These are phyloP conservation scores for Morbakka virulenta DNA, from an alignment of 30 jellyfish, hydroid and myxozoan species.

Conservation along the genomic window DNA sequence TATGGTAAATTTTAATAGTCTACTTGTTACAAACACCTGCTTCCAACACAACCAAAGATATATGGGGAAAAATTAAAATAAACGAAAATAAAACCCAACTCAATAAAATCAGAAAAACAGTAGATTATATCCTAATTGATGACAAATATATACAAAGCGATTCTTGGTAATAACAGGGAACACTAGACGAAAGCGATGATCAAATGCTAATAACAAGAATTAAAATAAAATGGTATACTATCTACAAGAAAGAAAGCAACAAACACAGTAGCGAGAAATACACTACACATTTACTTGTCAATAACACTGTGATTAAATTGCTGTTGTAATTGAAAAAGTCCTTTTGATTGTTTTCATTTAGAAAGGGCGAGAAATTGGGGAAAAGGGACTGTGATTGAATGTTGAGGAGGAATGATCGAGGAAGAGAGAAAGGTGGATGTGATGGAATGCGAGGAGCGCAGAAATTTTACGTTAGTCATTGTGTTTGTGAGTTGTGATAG, in stretches of 20 bases:
- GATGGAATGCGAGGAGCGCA: no score
- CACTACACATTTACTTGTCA: constrained; percentile 24
- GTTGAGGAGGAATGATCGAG: no score
- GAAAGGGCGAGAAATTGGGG: no score
- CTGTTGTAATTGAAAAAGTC: no score
- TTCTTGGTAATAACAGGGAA: constrained; percentile 35
- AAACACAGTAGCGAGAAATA: constrained; percentile 12
- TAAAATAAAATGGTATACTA: constrained; percentile 18
- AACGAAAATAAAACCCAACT: constrained; percentile 26
- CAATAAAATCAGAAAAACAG: constrained; percentile 27
- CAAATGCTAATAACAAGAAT: constrained; percentile 16
- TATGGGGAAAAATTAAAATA: no score
- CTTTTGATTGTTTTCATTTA: no score
- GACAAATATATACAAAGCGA: neutral
- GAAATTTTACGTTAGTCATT: no score
- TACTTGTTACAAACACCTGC: constrained; percentile 31
- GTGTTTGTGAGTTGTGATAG: no score
- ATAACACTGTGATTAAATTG: no score
- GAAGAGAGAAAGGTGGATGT: no score
- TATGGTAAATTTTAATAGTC: constrained; percentile 26
- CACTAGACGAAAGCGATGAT: constrained; percentile 27
- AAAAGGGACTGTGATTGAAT: no score
- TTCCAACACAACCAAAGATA: constrained; percentile 25
- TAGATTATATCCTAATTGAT: constrained; percentile 1
- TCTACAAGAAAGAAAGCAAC: constrained; percentile 14